Evolutionary conservation across 1,140 invertebrate genomes (phyloP).

Genomic region (Dinoponera quadriceps): DNA sequence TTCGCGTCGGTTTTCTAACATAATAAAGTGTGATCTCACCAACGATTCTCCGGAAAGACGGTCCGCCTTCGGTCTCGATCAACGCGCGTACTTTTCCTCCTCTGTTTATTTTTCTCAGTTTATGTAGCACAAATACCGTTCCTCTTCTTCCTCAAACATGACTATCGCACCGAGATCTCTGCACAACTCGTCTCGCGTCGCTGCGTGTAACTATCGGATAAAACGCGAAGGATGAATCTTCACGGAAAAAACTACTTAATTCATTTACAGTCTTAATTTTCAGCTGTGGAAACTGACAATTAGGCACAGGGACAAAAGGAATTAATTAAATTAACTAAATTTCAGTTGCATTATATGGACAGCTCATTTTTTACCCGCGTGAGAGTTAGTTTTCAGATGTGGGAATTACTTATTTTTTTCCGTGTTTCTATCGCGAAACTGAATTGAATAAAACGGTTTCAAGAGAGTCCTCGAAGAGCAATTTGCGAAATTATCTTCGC

Average conservation of each 20-base stretch:
- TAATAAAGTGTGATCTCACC: constrained; percentile 10
- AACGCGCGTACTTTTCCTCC: constrained; percentile 37
- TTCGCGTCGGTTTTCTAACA: neutral
- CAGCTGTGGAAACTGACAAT: no score
- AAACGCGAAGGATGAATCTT: neutral
- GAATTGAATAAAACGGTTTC: no score
- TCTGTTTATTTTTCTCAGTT: constrained; percentile 28
- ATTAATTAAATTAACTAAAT: no score
- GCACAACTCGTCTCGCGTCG: constrained; percentile 25
- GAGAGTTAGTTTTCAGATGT: no score
- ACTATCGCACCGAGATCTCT: constrained; percentile 38
- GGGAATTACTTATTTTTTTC: no score
- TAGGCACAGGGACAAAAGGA: no score
- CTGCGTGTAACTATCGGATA: constrained; percentile 44
- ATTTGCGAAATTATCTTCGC: constrained; percentile 43
- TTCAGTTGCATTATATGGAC: no score
- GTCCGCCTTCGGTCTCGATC: constrained; percentile 50
- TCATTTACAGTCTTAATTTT: no score
- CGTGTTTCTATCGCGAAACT: no score
- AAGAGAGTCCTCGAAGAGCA: no score
- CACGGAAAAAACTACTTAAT: no score
- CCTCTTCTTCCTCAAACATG: neutral
- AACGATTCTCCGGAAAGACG: neutral
- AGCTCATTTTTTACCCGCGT: no score
- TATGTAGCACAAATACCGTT: neutral